Percentiles rank a stretch among this genome's conserved stretches.
Conservation (phyloP, 2,888 invertebrate genomes). For the Matsumyia berberina region DNA sequence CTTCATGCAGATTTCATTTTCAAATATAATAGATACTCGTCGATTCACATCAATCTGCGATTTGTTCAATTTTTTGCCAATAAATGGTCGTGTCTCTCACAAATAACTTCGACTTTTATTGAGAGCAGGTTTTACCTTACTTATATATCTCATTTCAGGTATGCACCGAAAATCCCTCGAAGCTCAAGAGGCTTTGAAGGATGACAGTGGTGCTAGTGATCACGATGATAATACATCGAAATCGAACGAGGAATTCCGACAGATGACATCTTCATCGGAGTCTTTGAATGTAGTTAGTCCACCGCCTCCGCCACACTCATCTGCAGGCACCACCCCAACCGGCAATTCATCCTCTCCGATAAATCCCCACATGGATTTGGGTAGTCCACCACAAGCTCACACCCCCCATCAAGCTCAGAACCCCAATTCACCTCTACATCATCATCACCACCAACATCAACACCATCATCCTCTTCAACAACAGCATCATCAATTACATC, state of each 20-base stretch:
- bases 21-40: too few relatives aligned
- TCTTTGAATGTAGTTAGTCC: constrained; percentile 84
- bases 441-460: constrained; percentile 69
- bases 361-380: constrained; percentile 80
- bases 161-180: constrained; percentile 99
- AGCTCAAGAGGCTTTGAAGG: constrained; percentile 97
- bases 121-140: background rate
- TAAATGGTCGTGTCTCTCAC: too few relatives aligned
- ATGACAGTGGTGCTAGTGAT: constrained; percentile 89
- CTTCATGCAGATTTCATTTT: too few relatives aligned
- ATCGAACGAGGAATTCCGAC: constrained; percentile 85
- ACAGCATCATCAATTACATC: constrained; percentile 73
- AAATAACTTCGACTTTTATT: too few relatives aligned
- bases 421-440: constrained; percentile 55
- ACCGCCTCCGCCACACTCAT: constrained; percentile 76
- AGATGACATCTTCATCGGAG: constrained; percentile 81
- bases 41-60: too few relatives aligned
- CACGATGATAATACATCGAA: constrained; percentile 86
- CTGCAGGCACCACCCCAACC: constrained; percentile 74
- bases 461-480: constrained; percentile 72
- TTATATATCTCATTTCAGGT: constrained; percentile 86
- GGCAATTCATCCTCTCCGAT: constrained; percentile 81
- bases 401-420: constrained; percentile 76
- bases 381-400: constrained; percentile 80
- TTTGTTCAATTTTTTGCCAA: too few relatives aligned